These are phyloP conservation scores for Acipenser ruthenus DNA, from an alignment of 2,797 vertebrate genomes.

Conservation along the genomic window DNA sequence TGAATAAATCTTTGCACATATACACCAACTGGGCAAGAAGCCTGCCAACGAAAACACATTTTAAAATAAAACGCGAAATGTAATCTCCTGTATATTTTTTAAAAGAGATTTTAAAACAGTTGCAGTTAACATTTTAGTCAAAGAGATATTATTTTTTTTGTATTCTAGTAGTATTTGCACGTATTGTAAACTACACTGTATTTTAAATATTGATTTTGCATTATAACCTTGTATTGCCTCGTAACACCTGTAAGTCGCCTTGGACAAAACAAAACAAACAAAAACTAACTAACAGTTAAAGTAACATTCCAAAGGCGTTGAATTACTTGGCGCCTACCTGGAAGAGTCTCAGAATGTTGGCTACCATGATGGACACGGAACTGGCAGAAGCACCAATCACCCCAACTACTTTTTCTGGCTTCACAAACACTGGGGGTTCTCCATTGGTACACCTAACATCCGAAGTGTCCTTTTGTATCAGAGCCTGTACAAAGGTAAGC, in stretches of 20 bases:
- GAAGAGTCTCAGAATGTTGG: conserved; percentile 95
- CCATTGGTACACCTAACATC: conserved; percentile 95
- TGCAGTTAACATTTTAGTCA: not conserved
- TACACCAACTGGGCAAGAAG: too few relatives aligned
- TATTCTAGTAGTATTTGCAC: not conserved
- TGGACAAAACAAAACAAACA: not conserved
- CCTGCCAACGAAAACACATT: too few relatives aligned
- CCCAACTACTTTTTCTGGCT: conserved; percentile 94
- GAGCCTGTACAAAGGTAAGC: conserved; percentile 93
- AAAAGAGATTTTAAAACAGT: not conserved
- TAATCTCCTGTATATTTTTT: not conserved
- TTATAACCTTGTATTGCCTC: not conserved
- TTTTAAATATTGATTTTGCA: not conserved
- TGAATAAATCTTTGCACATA: not conserved
- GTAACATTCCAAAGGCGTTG: conserved; percentile 11
- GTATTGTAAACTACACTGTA: not conserved
- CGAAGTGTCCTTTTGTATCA: conserved; percentile 95
- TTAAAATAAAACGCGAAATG: not conserved
- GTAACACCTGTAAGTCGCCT: too few relatives aligned
- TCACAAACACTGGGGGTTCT: conserved; percentile 90
- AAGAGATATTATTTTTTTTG: not conserved
- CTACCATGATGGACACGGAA: conserved; percentile 97
- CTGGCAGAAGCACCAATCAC: conserved; percentile 93
- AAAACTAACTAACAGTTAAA: not conserved
- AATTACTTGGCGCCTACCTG: conserved; percentile 68